Percentiles rank a stretch among this genome's conserved stretches.
Conservation (phyloP, 2,888 invertebrate species). For the Sphaeridia pumilis region DNA sequence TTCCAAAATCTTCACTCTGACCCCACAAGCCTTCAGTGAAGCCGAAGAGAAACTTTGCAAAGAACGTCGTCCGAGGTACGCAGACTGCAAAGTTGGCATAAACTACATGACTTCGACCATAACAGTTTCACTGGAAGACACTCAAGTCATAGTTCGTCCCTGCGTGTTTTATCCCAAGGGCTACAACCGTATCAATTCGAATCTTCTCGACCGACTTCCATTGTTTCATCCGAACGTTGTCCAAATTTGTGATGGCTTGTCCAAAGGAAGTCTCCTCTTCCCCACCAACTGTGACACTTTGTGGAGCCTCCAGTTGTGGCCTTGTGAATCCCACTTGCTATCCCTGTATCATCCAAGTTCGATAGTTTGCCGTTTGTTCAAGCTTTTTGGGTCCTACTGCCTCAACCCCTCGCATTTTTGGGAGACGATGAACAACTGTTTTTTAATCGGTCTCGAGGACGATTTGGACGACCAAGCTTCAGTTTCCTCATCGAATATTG, state of each 20-base stretch:
- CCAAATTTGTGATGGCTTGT: slow-evolving; percentile 25
- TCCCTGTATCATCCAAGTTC: slow-evolving; percentile 26
- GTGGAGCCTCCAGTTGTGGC: slow-evolving; percentile 34
- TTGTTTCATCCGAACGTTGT: slow-evolving; percentile 26
- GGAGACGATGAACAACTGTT: slow-evolving; percentile 25
- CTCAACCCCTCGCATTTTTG: slow-evolving; percentile 27
- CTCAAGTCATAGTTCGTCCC: slow-evolving; percentile 28
- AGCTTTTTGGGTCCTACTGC: slow-evolving; percentile 26
- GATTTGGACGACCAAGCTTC: neutral
- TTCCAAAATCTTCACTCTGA: slow-evolving; percentile 26
- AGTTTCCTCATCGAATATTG: too few species aligned
- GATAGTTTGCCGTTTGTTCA: slow-evolving; percentile 25
- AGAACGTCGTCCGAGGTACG: neutral
- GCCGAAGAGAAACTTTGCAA: neutral
- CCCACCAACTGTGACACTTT: slow-evolving; percentile 31
- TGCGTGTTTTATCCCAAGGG: slow-evolving; percentile 27
- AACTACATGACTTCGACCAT: slow-evolving; percentile 26
- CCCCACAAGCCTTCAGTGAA: neutral
- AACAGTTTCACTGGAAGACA: slow-evolving; percentile 23
- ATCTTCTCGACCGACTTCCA: slow-evolving; percentile 29
- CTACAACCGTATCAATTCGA: slow-evolving; percentile 23
- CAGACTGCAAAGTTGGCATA: slow-evolving; percentile 17
- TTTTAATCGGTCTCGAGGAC: slow-evolving; percentile 24
- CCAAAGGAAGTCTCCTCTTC: slow-evolving; percentile 25
- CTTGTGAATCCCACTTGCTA: slow-evolving; percentile 28